Evolutionary conservation across 1,140 invertebrate genomes (phyloP), one percentile per base, ranked within the genome.

Genomic region (Brachionus koreanus): DNA sequence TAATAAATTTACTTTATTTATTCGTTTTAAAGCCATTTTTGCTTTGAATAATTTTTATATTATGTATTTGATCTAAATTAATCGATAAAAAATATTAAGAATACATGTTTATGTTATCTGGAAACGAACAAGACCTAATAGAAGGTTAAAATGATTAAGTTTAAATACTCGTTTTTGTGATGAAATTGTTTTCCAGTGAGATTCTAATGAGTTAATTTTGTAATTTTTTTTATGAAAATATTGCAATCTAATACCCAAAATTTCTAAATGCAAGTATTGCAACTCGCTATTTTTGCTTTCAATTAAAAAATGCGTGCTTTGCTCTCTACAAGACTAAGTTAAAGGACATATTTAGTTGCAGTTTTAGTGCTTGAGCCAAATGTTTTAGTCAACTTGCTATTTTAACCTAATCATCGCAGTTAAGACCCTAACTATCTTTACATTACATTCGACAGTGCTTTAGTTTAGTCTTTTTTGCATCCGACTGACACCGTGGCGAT

Each of bases 11-110:
- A 79, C 76, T 72, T 82, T 82, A 67, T 82, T 82, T 13, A 82
- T 82, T 29, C 79, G 57, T 67, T 69, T 82, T 39, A 82, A 46
- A 72, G 79, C 79, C 79, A 82, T 82, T 13, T 61, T 79, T 37
- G 33, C 65, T 74, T 46, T 25, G 23, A 43, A 39, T 72, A 23
- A 23, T 39, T 72, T 72, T 39, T 74, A 25, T 74, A 43, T 74
- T 46, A 74, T 35, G 19, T 35, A 74, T 23, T 46, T 16, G 37
- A 39, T 42, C 35, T 39, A 72, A 72, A 72, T 42, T 39, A 39
- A 72, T 72, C 25, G n/a, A 37, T 33, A 65, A 65, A n/a, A 29
- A 12, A 33, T 29, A 65, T 65, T 16, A n/a, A 65, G 63, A 1
- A 65, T 35, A 35, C 63, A 57, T 57, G 49, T 2, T 23, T 57